Conservation (phyloP, 2,113 vertebrate genomes). For the Catharus fuscescens region DNA sequence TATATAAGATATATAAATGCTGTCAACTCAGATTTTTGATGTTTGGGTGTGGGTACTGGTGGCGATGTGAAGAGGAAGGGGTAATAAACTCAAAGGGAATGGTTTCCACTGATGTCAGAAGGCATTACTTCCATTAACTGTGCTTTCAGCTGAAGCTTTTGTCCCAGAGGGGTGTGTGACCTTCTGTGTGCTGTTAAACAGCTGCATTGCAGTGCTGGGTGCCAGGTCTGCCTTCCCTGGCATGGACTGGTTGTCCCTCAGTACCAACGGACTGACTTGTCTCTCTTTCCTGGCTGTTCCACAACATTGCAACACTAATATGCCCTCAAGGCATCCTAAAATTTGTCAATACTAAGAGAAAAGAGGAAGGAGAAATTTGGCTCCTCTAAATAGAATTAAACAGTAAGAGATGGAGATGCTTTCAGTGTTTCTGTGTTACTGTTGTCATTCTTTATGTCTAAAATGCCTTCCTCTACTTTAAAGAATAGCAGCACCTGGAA, state of each 20-base stretch:
- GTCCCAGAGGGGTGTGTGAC: background rate
- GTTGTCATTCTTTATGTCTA: background rate
- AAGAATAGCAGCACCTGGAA: background rate
- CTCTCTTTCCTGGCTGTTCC: background rate
- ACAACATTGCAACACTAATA: rapidly evolving
- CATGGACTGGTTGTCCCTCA: background rate
- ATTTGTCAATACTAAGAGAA: background rate
- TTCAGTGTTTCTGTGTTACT: background rate
- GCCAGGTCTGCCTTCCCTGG: background rate
- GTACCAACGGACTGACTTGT: background rate
- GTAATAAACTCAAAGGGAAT: background rate
- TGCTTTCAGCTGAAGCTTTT: background rate
- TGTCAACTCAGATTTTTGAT: background rate
- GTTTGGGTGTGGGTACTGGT: background rate
- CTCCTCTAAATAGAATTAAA: background rate
- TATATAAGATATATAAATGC: background rate
- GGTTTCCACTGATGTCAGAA: background rate
- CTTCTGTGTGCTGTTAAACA: background rate
- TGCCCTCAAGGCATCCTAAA: background rate
- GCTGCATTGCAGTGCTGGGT: background rate
- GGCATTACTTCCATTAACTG: background rate
- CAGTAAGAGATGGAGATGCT: background rate
- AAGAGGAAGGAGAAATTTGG: background rate
- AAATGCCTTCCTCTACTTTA: background rate
- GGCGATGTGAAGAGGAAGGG: background rate